A percentile compares a stretch with the other conserved stretches of the same genome.
Evolutionary conservation across 2,888 invertebrate genomes (phyloP).

Genomic region (Metalampra italica): DNA sequence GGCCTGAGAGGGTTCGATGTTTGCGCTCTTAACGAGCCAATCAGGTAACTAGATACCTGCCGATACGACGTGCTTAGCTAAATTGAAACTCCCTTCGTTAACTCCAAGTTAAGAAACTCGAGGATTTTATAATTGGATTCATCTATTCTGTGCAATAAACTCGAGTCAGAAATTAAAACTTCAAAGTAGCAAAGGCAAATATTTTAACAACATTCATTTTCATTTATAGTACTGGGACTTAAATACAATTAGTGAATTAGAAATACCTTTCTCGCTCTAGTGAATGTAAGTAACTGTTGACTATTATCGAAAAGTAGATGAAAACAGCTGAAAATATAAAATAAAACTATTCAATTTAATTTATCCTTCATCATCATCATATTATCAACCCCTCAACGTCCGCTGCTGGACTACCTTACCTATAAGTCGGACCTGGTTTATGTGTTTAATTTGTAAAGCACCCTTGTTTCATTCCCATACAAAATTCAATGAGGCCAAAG

Average conservation of each 20-base stretch:
- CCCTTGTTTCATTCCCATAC: too few relatives aligned
- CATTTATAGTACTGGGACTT: too few relatives aligned
- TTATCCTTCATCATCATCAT: too few relatives aligned
- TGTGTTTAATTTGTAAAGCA: too few relatives aligned
- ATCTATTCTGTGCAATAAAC: background rate
- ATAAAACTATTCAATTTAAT: conserved; percentile 1
- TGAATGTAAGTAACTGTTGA: conserved; percentile 35
- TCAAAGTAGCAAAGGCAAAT: background rate
- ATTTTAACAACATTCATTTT: background rate
- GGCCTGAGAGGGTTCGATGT: conserved; percentile 8
- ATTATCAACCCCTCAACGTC: too few relatives aligned
- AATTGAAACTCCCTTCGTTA: conserved; percentile 21
- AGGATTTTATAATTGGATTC: background rate
- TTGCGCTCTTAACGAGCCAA: conserved; percentile 19
- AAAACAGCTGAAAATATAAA: conserved; percentile 30
- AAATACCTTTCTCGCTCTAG: conserved; percentile 27
- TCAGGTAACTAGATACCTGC: conserved; percentile 14
- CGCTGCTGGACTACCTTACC: too few relatives aligned
- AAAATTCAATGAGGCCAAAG: too few relatives aligned
- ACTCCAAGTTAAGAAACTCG: conserved; percentile 11
- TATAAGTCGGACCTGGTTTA: too few relatives aligned
- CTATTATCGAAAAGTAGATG: conserved; percentile 35
- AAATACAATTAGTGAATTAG: conserved; percentile 13
- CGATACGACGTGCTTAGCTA: conserved; percentile 15
- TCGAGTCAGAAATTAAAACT: background rate